A percentile compares a stretch with the other conserved stretches of the same genome.
Evolutionary conservation across 1,140 invertebrate species (phyloP).

Genomic region (Lutraria rhynchaena): DNA sequence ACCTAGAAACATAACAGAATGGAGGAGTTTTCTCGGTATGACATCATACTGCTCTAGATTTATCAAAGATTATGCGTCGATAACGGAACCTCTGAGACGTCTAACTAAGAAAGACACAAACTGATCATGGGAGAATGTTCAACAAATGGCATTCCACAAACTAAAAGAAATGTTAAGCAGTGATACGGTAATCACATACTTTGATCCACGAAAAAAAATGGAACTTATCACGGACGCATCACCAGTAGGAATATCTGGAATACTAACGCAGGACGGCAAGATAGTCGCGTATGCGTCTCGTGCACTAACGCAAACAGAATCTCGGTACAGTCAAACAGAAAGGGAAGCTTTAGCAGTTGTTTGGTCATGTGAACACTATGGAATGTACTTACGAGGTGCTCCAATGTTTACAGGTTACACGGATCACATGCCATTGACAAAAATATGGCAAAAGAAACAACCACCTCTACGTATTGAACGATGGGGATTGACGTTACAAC

Average conservation of each 20-base stretch:
- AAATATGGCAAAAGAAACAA: constrained; percentile 49
- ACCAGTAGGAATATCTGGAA: too few species aligned
- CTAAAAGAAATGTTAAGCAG: too few species aligned
- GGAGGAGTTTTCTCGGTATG: too few species aligned
- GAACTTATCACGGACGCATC: too few species aligned
- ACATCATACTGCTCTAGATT: too few species aligned
- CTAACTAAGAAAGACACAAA: constrained; percentile 6
- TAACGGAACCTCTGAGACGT: too few species aligned
- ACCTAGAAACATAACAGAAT: constrained; percentile 41
- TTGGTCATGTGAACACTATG: constrained; percentile 28
- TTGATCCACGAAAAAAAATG: too few species aligned
- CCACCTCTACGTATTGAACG: constrained; percentile 13
- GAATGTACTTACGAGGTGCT: too few species aligned
- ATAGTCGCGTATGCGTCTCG: constrained; percentile 27
- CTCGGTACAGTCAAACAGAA: constrained; percentile 26
- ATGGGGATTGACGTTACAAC: constrained; percentile 46
- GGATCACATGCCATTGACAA: constrained; percentile 15
- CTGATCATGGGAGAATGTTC: too few species aligned
- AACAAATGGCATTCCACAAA: too few species aligned
- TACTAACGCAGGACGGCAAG: constrained; percentile 36
- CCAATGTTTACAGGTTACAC: constrained; percentile 1
- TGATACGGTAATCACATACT: constrained; percentile 58
- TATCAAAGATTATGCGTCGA: too few species aligned
- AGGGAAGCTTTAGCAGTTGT: constrained; percentile 15
- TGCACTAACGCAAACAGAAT: constrained; percentile 10